Evolutionary conservation across 2,888 invertebrate genomes (phyloP), one percentile per base, ranked within the genome.

Genomic region (Ecliptopera silaceata): DNA sequence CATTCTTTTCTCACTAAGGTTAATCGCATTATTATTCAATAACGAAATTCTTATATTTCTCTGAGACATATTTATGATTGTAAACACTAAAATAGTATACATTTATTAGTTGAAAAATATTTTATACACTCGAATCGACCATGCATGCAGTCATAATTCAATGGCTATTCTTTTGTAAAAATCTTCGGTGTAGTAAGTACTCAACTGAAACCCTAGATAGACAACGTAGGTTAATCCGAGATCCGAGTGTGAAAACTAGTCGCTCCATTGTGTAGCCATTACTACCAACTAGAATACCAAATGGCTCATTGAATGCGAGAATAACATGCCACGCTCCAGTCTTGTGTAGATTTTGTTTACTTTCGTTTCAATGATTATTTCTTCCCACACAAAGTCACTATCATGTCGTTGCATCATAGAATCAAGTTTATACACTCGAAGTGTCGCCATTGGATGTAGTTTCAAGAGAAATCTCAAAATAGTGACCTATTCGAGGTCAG

Each of bases 301-400:
- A 41, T 47, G 47, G 26, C 41, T 46, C 32, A 54, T 47, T 47
- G 22, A 43, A 41, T 46, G 44, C 18, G 39, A 47, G 50, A 47
- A 26, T 48, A 39, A 32, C 46, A 45, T 22, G 15, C 54, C 22
- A 38, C 47, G 47, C 31, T 59, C 36, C 55, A 51, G 55, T 59
- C 43, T 55, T 32, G 31, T 47, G 41, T 48, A 26, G 17, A 58
- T 53, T 57, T 54, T 41, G 34, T 58, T 49, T 36, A 26, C 39
- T 34, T 47, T 31, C 36, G 22, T 34, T 47, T 31, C 36, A 31
- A 48, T 34, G 42, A 43, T 45, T 48, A 49, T 34, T 43, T 26
- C 43, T 49, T 48, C 45, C 49, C 48, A 53, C 49, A 44, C 38
- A 8, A 53, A 36, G 13, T 42, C 13, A 18, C 45, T 49, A 38